A percentile compares a stretch with the other conserved stretches of the same genome.
These are phyloP conservation scores for Chunga burmeisteri DNA, from an alignment of 2,113 vertebrate species.

Conservation along the genomic window DNA sequence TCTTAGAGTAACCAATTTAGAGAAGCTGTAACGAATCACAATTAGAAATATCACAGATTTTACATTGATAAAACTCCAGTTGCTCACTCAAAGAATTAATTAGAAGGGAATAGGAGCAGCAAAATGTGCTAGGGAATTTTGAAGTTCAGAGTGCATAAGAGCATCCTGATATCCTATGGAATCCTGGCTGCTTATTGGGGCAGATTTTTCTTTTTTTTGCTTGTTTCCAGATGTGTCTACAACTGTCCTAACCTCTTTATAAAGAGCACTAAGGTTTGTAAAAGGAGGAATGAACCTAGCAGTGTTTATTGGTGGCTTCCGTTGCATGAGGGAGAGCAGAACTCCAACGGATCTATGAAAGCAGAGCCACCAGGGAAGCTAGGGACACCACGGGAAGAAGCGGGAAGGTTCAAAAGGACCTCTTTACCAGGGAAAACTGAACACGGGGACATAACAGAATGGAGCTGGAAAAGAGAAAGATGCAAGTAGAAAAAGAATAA, in stretches of 20 bases:
- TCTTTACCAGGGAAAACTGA: not conserved
- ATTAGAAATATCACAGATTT: slow-evolving; percentile 33
- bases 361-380: not conserved
- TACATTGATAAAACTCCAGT: not conserved
- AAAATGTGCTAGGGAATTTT: not conserved
- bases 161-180: not conserved
- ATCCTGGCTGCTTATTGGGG: not conserved
- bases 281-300: not conserved
- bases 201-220: not conserved
- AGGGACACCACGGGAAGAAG: not conserved
- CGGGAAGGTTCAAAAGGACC: not conserved
- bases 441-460: not conserved
- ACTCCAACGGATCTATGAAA: not conserved
- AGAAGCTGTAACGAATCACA: slow-evolving; percentile 14
- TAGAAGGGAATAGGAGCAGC: not conserved
- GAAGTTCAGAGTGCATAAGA: not conserved
- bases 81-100: slow-evolving; percentile 1
- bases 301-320: not conserved
- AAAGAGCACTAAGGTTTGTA: not conserved
- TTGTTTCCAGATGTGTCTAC: not conserved
- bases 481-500: not conserved
- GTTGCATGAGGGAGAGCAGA: not conserved
- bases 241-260: not conserved
- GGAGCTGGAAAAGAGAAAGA: not conserved
- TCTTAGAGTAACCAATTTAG: not conserved